phyloP scores from a whole-genome alignment of 2,113 vertebrate species.

The Melanostigma gelatinosum region DNA sequence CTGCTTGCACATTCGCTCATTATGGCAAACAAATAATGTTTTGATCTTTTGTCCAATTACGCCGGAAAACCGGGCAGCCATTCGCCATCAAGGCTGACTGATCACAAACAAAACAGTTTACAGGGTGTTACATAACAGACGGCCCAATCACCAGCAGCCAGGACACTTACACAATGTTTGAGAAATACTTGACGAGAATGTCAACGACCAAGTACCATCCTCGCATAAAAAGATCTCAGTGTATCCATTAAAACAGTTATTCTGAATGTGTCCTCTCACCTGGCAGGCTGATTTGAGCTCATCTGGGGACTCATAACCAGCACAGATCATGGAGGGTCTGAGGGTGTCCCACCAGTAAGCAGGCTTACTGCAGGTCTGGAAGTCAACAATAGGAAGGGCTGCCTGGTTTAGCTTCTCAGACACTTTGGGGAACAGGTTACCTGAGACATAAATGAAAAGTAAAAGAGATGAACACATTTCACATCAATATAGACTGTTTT shows the following conservation, averaged over 20 bases:
- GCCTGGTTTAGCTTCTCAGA: slow-evolving; percentile 75
- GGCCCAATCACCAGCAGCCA: background rate
- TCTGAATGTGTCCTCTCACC: slow-evolving; percentile 52
- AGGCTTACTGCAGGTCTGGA: slow-evolving; percentile 78
- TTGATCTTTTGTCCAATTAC: slow-evolving; percentile 50
- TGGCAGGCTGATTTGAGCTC: slow-evolving; percentile 82
- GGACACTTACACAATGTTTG: slow-evolving; percentile 26
- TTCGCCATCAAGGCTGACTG: slow-evolving; percentile 64
- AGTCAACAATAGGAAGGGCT: slow-evolving; percentile 75
- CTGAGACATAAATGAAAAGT: slow-evolving; percentile 33
- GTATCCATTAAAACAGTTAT: background rate
- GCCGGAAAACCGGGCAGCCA: slow-evolving; percentile 16
- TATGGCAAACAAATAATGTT: slow-evolving; percentile 19
- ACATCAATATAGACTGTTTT: background rate
- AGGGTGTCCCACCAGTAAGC: slow-evolving; percentile 77
- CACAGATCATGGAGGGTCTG: slow-evolving; percentile 80
- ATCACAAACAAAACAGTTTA: slow-evolving; percentile 63
- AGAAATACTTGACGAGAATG: slow-evolving; percentile 4
- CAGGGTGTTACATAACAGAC: slow-evolving; percentile 43
- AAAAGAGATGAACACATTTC: background rate
- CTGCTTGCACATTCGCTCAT: slow-evolving; percentile 24
- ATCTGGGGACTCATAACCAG: slow-evolving; percentile 77
- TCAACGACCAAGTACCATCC: background rate
- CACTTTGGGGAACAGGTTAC: slow-evolving; percentile 63
- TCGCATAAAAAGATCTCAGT: too few species aligned